Evolutionary conservation across 2,113 vertebrate genomes (phyloP), one percentile per base, ranked within the genome.

Genomic region (Sylvia atricapilla): DNA sequence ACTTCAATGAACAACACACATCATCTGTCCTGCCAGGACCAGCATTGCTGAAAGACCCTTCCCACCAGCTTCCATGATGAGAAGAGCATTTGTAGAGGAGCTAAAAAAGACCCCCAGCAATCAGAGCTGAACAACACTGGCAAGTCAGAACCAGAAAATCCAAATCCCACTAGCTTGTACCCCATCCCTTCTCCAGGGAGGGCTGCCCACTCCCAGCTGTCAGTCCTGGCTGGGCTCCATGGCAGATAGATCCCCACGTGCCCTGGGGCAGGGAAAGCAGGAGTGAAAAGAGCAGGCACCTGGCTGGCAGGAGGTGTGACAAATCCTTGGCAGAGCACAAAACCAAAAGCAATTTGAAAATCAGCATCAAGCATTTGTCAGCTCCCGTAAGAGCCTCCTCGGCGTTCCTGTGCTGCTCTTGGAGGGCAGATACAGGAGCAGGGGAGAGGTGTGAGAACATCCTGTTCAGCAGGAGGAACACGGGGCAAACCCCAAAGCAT

Each of bases 361-460:
- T 74, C 96, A 91, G 82, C 91, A 93, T 82, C 52, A 82, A 86
- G 93, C 87, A 89, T 46, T 83, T 94, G 84, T 93, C 95, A 97
- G 93, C 69, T 89, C 87, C 74, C 92, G 43, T 44, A 35, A 49
- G 66, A 85, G 58, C 53, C 76, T 90, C 37, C 92, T 76, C 0
- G 0, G 47, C 0, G 0, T 13, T 80, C 37, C 2, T 8, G 44
- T 19, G 86, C 59, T 80, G 63, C 88, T 93, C 90, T 67, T 69
- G 0, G 19, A 63, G 63, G 87, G 81, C 0, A 31, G 53, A 53
- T 16, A 28, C 14, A 1, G 75, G 88, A 77, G 72, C 4, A 76
- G 88, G 88, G 87, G 68, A 91, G 33, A 11, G 6, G 27, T 60
- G 86, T 9, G 66, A 56, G 86, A 93, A 84, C 4, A 11, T 10